Evolutionary conservation across 2,888 invertebrate genomes (phyloP).

Genomic region (Dryobota labecula): DNA sequence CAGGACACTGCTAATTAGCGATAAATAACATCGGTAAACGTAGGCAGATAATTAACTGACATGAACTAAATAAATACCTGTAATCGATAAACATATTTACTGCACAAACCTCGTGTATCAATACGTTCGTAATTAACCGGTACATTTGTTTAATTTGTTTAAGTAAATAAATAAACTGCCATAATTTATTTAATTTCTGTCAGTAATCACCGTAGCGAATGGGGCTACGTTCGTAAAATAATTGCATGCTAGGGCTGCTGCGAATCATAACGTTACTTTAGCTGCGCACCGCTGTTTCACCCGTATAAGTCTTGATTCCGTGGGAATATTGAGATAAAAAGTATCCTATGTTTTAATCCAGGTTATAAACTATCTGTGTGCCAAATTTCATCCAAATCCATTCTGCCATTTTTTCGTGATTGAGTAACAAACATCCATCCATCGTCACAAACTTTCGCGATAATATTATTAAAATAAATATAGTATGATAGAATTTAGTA

Average conservation of each 20-base stretch:
- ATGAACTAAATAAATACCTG: slow-evolving; percentile 23
- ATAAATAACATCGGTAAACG: slow-evolving; percentile 6
- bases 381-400: no score
- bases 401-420: no score
- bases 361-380: no score
- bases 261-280: background rate
- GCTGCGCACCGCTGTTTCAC: no score
- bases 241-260: slow-evolving; percentile 56
- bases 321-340: no score
- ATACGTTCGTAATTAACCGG: slow-evolving; percentile 46
- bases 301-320: no score
- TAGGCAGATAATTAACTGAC: slow-evolving; percentile 6
- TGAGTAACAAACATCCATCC: no score
- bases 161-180: slow-evolving; percentile 60
- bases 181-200: slow-evolving; percentile 55
- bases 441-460: no score
- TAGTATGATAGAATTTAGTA: no score
- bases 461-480: no score
- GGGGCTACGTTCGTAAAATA: slow-evolving; percentile 29
- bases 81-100: slow-evolving; percentile 29
- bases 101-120: slow-evolving; percentile 18
- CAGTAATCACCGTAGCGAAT: slow-evolving; percentile 57
- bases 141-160: slow-evolving; percentile 56
- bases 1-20: slow-evolving; percentile 18
- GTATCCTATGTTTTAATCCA: no score